Conservation (phyloP, 2,113 vertebrate genomes). For the Engystomops pustulosus region DNA sequence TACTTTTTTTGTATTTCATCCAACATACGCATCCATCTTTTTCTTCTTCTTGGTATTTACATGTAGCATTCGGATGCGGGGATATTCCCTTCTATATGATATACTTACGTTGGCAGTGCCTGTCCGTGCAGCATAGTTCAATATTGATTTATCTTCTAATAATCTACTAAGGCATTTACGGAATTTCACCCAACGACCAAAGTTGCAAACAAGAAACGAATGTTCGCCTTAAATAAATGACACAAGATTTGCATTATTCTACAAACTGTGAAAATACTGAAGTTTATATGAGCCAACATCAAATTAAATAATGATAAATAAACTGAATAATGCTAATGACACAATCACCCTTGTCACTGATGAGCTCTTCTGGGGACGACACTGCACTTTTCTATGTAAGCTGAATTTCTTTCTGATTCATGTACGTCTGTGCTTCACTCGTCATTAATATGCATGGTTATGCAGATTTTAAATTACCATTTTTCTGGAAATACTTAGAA, state of each 20-base stretch:
- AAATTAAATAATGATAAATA: conserved; percentile 21
- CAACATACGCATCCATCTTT: too few relatives aligned
- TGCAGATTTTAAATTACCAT: conserved; percentile 59
- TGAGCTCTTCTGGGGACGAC: conserved; percentile 19
- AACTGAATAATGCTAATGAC: conserved; percentile 29
- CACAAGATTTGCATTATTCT: not conserved
- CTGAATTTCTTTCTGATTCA: conserved; percentile 39
- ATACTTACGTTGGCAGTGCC: too few relatives aligned
- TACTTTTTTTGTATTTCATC: too few relatives aligned
- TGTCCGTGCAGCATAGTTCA: too few relatives aligned
- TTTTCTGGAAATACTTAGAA: conserved; percentile 57
- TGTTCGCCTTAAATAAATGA: not conserved
- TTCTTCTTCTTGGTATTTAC: too few relatives aligned
- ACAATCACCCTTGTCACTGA: conserved; percentile 41
- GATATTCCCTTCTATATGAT: too few relatives aligned
- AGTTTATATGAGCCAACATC: conserved; percentile 19
- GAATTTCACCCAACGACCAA: not conserved
- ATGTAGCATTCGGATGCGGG: too few relatives aligned
- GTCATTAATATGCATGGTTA: conserved; percentile 59
- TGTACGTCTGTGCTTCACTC: conserved; percentile 16
- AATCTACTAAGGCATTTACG: not conserved
- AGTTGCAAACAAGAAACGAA: conserved; percentile 10
- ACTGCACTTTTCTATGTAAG: conserved; percentile 27
- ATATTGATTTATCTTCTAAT: not conserved
- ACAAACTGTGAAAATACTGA: conserved; percentile 26